Evolutionary conservation across 2,113 vertebrate genomes (phyloP).

Genomic region (Tenrec ecaudatus): DNA sequence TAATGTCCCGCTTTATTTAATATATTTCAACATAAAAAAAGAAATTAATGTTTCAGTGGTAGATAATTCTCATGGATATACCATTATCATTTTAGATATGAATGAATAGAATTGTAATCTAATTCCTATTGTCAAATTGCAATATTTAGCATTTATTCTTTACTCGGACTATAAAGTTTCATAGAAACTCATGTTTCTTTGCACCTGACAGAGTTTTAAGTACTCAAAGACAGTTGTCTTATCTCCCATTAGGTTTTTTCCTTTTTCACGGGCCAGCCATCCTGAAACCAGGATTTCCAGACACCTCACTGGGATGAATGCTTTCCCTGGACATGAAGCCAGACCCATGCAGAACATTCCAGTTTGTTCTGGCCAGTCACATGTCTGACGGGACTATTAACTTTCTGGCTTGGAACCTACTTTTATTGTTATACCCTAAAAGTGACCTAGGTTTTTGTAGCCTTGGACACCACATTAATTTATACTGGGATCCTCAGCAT

Average conservation of each 20-base stretch:
- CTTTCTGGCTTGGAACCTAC: conserved; percentile 43
- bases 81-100: too few relatives aligned
- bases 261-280: conserved; percentile 29
- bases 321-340: conserved; percentile 24
- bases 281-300: conserved; percentile 65
- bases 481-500: not conserved
- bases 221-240: conserved; percentile 48
- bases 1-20: too few relatives aligned
- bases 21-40: too few relatives aligned
- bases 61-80: too few relatives aligned
- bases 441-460: conserved; percentile 53
- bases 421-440: conserved; percentile 69
- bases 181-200: conserved; percentile 50
- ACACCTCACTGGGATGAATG: conserved; percentile 62
- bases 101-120: too few relatives aligned
- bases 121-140: not conserved
- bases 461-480: conserved; percentile 43
- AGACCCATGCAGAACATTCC: conserved; percentile 46
- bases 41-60: too few relatives aligned
- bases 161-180: conserved; percentile 46
- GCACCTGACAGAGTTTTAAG: conserved; percentile 15
- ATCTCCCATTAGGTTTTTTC: conserved; percentile 28
- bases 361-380: conserved; percentile 69
- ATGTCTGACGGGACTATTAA: conserved; percentile 68
- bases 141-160: conserved; percentile 19